These are phyloP conservation scores for Andrena bucephala DNA, from an alignment of 2,888 invertebrate genomes.

Conservation along the genomic window DNA sequence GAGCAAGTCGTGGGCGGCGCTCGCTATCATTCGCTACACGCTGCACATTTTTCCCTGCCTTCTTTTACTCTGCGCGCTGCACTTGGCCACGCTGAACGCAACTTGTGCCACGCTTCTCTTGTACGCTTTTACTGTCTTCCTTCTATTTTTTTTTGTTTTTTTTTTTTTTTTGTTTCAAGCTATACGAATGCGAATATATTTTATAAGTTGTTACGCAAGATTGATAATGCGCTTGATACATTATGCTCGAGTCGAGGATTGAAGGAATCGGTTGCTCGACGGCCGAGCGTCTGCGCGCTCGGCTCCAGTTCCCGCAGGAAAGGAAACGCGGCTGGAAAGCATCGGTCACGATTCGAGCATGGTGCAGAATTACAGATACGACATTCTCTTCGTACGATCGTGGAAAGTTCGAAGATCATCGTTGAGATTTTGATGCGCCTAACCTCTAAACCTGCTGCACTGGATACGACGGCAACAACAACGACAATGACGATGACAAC, in stretches of 20 bases:
- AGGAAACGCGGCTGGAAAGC: background rate
- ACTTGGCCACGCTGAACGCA: conserved; percentile 17
- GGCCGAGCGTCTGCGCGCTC: background rate
- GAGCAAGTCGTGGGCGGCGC: background rate
- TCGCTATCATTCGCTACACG: conserved; percentile 22
- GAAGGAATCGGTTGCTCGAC: background rate
- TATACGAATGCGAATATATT: conserved; percentile 34
- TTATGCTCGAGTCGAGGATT: conserved; percentile 41
- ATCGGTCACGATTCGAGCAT: conserved; percentile 21
- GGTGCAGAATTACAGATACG: background rate
- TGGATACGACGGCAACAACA: conserved; percentile 52
- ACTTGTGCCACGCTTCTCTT: conserved; percentile 42
- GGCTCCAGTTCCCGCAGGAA: background rate
- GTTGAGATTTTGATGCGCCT: conserved; percentile 1
- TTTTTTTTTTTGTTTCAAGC: no score
- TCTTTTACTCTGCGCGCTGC: background rate
- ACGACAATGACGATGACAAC: conserved; percentile 68
- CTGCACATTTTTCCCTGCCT: conserved; percentile 15
- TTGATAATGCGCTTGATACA: conserved; percentile 13
- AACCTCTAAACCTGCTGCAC: conserved; percentile 61
- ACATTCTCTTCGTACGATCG: background rate
- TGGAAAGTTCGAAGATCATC: conserved; percentile 9
- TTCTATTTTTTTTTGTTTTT: no score
- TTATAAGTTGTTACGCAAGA: conserved; percentile 40
- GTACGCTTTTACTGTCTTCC: conserved; percentile 40